Base-by-base conservation (phyloP, 2,888 invertebrate species). In the Opisthograptis luteolata region DNA sequence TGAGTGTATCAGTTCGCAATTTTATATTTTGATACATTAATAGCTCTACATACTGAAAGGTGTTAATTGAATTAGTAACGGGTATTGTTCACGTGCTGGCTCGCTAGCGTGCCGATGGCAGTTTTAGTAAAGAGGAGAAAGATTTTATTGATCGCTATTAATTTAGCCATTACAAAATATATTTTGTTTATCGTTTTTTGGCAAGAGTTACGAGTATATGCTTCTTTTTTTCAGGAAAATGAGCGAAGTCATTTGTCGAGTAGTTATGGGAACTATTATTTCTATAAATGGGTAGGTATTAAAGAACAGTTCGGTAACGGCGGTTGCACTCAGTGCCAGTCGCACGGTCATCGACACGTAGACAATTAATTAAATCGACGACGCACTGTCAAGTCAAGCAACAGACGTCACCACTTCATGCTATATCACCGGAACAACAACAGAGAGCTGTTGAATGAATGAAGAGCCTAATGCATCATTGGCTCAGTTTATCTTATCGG, bases 301-400 rank as follows among this genome's bases (percentile, higher is more conserved):
- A 47, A 53, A 60, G 49, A 55, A 56, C 53, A 44, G 58, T 58
- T 50, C 42, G 47, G 34, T 58, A 53, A 42, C 54, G 62, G 58
- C 55, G 60, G 66, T 52, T 72, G 70, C 68, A 75, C 68, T 75
- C 76, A 71, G 76, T 43, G 47, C 39, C 47, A 51, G 49, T 75
- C 69, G 63, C 70, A 78, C 84, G 86, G 86, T 85, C 86, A 85
- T 81, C 83, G 85, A 84, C 85, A 76, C 72, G 53, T 65, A 68
- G 78, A 79, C 81, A 84, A 85, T 82, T 82, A 81, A 79, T 82
- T 79, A n/a, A n/a, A n/a, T n/a, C n/a, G n/a, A n/a, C 72, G 71
- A 73, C 74, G 76, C 12, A 43, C 44, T 40, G 50, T 50, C 50
- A 32, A 71, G 74, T 68, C 68, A 71, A 73, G 63, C 61, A 63